A percentile compares a stretch with the other conserved stretches of the same genome.
Evolutionary conservation across 2,797 vertebrate genomes (phyloP).

Genomic region (Vultur gryphus): DNA sequence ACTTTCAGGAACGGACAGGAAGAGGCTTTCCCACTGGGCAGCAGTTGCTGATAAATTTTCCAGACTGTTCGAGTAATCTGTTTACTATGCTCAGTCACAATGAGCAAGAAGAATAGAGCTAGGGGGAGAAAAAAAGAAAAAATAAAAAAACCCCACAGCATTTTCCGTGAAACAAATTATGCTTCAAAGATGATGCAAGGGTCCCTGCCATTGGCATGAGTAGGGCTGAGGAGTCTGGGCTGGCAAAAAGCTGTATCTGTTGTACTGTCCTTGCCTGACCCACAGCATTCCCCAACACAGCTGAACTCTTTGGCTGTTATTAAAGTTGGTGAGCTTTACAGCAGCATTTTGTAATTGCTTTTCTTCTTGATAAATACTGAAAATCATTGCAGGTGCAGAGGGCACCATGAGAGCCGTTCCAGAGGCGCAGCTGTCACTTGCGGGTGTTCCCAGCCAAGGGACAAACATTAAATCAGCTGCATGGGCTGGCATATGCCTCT

Average conservation of each 20-base stretch:
- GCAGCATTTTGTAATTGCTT: not conserved
- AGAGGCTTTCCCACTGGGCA: not conserved
- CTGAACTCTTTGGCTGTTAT: not conserved
- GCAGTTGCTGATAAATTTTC: not conserved
- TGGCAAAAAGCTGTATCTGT: not conserved
- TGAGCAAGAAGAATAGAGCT: not conserved
- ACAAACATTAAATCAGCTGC: not conserved
- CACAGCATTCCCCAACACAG: not conserved
- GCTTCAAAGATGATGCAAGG: not conserved
- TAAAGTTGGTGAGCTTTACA: not conserved
- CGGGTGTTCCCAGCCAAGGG: not conserved
- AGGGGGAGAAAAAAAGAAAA: not conserved
- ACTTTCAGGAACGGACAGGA: not conserved
- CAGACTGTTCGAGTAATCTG: not conserved
- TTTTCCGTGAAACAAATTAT: not conserved
- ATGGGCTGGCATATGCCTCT: not conserved
- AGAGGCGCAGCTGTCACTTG: not conserved
- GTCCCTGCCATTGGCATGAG: not conserved
- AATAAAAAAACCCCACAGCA: accelerated
- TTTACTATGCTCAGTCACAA: not conserved
- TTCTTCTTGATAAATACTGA: not conserved
- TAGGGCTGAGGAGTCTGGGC: not conserved
- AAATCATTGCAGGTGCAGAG: not conserved
- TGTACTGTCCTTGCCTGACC: not conserved
- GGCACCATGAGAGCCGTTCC: not conserved